Percentiles rank a stretch among this genome's conserved stretches.
Evolutionary conservation across 2,797 vertebrate genomes (phyloP).

Genomic region (Thaleichthys pacificus): DNA sequence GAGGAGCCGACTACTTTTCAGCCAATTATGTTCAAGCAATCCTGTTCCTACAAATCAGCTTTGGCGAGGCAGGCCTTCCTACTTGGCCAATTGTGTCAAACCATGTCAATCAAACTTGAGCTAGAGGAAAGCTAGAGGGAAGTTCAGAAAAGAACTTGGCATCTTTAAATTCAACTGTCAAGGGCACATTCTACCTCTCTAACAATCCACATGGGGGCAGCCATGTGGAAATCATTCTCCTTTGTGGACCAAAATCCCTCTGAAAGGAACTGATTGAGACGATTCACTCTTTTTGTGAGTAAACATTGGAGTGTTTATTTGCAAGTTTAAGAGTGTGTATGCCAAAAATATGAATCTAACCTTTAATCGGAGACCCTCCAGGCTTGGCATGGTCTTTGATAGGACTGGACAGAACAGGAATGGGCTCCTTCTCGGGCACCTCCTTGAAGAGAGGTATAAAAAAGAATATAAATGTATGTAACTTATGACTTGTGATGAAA

Average conservation of each 20-base stretch:
- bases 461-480: neutral
- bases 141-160: no score
- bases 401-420: slow-evolving; percentile 46
- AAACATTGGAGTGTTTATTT: neutral
- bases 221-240: neutral
- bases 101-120: no score
- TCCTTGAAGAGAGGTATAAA: slow-evolving; percentile 52
- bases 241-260: neutral
- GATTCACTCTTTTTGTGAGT: neutral
- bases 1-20: neutral
- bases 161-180: no score
- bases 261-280: neutral
- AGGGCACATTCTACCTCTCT: neutral
- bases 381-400: slow-evolving; percentile 48
- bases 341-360: slow-evolving; percentile 37
- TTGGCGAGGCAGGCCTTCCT: no score
- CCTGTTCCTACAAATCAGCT: no score
- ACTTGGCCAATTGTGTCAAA: no score
- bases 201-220: slow-evolving; percentile 42
- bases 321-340: neutral
- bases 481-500: no score
- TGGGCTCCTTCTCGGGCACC: slow-evolving; percentile 54
- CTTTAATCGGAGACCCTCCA: slow-evolving; percentile 55
- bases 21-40: neutral
- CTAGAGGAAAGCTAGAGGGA: no score